Evolutionary conservation across 2,888 invertebrate species (phyloP).

Genomic region (Dolichopus griseipennis): DNA sequence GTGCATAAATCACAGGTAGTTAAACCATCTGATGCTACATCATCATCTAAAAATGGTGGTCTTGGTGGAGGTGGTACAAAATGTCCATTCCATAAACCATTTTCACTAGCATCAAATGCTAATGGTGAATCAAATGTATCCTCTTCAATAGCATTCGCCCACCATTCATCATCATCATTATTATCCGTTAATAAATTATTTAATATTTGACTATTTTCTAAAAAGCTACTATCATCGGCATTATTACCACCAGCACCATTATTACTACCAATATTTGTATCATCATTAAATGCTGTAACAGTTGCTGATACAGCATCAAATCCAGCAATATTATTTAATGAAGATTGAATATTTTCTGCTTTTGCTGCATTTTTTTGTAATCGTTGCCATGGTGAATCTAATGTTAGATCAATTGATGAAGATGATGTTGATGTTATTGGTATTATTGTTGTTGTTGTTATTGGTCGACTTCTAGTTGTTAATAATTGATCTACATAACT

Average conservation of each 20-base stretch:
- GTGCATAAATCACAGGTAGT: constrained; percentile 66
- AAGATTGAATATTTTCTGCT: not conserved
- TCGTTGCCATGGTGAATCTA: not conserved
- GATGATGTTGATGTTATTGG: constrained; percentile 10
- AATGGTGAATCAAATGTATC: constrained; percentile 43
- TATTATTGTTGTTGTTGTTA: constrained; percentile 12
- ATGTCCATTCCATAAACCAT: constrained; percentile 44
- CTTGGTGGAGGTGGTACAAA: constrained; percentile 62
- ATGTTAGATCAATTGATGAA: not conserved
- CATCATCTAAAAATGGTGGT: constrained; percentile 56
- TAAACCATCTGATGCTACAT: constrained; percentile 55
- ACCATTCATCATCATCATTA: constrained; percentile 37
- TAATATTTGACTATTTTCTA: constrained; percentile 12
- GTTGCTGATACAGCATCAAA: constrained; percentile 7
- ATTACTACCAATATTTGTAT: constrained; percentile 21
- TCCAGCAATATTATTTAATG: not conserved
- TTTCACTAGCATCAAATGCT: constrained; percentile 43
- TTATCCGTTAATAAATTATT: constrained; percentile 19
- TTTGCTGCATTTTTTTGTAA: not conserved
- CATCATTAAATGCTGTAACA: constrained; percentile 24
- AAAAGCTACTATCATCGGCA: constrained; percentile 23
- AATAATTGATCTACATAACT: constrained; percentile 5
- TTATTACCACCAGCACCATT: constrained; percentile 20
- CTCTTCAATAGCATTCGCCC: constrained; percentile 42
- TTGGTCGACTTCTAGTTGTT: constrained; percentile 19